phyloP scores from a whole-genome alignment of 2,113 vertebrate genomes.

The Bagarius yarrelli region DNA sequence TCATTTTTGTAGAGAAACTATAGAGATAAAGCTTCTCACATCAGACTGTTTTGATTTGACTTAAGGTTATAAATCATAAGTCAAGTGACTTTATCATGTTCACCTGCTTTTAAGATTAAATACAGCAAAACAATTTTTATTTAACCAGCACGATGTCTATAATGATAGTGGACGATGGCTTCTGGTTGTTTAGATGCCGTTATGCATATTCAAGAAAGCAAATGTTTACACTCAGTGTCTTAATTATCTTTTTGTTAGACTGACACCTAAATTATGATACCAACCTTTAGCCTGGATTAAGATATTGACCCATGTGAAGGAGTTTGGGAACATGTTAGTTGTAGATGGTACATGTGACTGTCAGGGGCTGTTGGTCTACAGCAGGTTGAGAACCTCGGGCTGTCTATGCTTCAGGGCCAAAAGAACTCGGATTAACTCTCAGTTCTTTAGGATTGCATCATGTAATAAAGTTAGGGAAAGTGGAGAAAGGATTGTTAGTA shows the following conservation, averaged over 20 bases:
- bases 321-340: constrained; percentile 57
- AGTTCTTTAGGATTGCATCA: constrained; percentile 49
- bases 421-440: constrained; percentile 45
- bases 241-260: constrained; percentile 59
- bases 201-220: background rate
- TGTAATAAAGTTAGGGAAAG: constrained; percentile 43
- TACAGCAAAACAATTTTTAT: background rate
- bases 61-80: constrained; percentile 29
- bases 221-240: too few relatives aligned
- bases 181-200: background rate
- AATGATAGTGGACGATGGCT: background rate
- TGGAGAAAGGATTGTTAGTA: constrained; percentile 32
- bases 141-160: background rate
- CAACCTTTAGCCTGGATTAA: constrained; percentile 69
- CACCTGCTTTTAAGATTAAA: background rate
- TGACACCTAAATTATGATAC: constrained; percentile 69
- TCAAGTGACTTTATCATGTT: background rate
- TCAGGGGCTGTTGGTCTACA: background rate
- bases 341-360: background rate
- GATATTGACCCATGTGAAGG: constrained; percentile 58
- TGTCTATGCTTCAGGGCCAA: constrained; percentile 25
- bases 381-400: constrained; percentile 29
- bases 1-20: constrained; percentile 14
- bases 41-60: constrained; percentile 13
- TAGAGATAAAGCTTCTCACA: constrained; percentile 5